Evolutionary conservation across 2,113 vertebrate genomes (phyloP).

Genomic region (Myodes glareolus): DNA sequence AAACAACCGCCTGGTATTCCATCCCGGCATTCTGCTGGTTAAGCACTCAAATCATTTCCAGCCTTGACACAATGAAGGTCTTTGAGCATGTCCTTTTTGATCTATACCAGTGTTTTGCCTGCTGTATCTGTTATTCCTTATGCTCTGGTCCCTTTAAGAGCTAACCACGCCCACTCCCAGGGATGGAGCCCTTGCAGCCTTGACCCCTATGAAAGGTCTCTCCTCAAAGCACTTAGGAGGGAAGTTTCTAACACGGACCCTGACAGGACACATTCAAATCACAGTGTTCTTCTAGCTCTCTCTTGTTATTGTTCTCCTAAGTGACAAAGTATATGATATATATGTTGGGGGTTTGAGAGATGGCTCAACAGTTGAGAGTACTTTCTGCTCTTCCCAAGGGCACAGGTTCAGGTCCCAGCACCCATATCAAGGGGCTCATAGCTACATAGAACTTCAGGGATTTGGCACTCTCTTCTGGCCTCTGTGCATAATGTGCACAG

Average conservation of each 20-base stretch:
- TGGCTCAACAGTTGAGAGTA: not conserved
- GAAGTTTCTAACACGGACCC: not conserved
- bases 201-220: not conserved
- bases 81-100: not conserved
- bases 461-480: not conserved
- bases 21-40: not conserved
- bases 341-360: not conserved
- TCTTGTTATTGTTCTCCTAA: not conserved
- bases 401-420: not conserved
- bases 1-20: not conserved
- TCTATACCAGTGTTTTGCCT: not conserved
- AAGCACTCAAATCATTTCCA: constrained; percentile 9
- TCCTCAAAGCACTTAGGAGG: not conserved
- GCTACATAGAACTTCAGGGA: not conserved
- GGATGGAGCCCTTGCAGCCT: not conserved
- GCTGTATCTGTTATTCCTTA: too few species aligned
- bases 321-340: not conserved
- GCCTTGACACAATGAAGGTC: not conserved
- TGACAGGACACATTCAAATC: not conserved
- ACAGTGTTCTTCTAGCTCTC: not conserved
- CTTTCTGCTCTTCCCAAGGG: not conserved
- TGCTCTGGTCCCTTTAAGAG: too few species aligned
- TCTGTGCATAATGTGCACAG: not conserved
- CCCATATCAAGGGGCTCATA: not conserved
- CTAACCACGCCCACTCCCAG: not conserved